phyloP scores from a whole-genome alignment of 2,888 invertebrate genomes.

The Ichneumoninae sp. region DNA sequence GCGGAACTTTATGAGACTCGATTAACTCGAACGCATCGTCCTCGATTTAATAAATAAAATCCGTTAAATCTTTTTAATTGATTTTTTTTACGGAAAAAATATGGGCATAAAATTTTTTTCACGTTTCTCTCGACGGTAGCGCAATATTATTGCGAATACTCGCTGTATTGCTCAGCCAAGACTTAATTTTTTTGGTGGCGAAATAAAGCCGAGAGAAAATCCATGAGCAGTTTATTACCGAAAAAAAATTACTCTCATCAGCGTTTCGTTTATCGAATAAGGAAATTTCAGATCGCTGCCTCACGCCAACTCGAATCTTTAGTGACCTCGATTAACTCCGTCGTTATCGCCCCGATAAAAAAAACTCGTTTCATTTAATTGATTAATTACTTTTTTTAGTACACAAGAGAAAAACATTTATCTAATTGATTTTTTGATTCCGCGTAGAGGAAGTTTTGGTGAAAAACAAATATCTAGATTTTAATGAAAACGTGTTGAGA shows the following conservation, averaged over 20 bases:
- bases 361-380: background rate
- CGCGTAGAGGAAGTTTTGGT: no score
- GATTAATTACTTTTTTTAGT: background rate
- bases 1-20: background rate
- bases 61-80: background rate
- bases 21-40: background rate
- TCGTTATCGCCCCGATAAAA: background rate
- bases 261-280: slow-evolving; percentile 1
- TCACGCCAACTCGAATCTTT: background rate
- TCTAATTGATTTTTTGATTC: no score
- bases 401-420: no score
- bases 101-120: background rate
- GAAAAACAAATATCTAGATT: no score
- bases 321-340: background rate
- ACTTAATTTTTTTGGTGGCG: no score
- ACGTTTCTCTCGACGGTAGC: background rate
- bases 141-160: no score
- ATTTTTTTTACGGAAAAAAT: background rate
- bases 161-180: no score
- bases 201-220: no score
- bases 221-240: background rate
- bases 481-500: no score
- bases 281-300: background rate
- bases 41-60: background rate
- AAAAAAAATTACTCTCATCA: background rate